These are phyloP conservation scores for Saimiri boliviensis DNA, from an alignment of 2,113 vertebrate genomes.

Conservation along the genomic window DNA sequence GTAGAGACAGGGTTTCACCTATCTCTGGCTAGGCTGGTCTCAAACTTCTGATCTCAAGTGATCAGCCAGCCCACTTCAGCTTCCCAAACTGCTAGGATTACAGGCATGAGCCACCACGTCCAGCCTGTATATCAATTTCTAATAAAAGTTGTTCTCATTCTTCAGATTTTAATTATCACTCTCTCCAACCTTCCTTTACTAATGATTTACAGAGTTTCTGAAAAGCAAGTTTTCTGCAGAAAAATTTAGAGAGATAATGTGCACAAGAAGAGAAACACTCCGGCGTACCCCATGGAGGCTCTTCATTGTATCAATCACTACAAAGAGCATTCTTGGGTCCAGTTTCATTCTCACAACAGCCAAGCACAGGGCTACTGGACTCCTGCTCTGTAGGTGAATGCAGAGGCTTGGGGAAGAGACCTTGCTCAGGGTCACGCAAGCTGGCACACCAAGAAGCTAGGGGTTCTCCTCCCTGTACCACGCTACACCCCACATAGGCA, in stretches of 20 bases:
- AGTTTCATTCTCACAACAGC: too few species aligned
- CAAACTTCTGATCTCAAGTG: too few species aligned
- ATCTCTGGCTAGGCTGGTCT: too few species aligned
- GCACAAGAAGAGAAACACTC: neutral
- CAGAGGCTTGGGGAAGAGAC: neutral
- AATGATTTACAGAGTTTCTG: neutral
- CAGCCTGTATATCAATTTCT: fast-evolving
- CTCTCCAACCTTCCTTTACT: neutral
- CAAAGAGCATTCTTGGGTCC: fast-evolving
- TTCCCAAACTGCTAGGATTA: too few species aligned
- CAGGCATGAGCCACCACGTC: fast-evolving
- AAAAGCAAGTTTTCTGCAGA: neutral
- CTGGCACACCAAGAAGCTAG: neutral
- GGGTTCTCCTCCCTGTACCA: fast-evolving
- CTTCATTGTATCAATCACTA: neutral
- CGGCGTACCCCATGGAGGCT: fast-evolving
- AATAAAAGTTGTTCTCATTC: neutral
- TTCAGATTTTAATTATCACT: neutral
- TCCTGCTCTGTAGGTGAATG: fast-evolving
- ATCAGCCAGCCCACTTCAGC: too few species aligned
- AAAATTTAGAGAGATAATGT: neutral
- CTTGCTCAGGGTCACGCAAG: neutral
- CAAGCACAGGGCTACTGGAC: neutral
- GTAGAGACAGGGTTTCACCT: too few species aligned
- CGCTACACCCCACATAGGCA: fast-evolving